phyloP scores from a whole-genome alignment of 2,797 vertebrate genomes.

The Poliocrania exsul region DNA sequence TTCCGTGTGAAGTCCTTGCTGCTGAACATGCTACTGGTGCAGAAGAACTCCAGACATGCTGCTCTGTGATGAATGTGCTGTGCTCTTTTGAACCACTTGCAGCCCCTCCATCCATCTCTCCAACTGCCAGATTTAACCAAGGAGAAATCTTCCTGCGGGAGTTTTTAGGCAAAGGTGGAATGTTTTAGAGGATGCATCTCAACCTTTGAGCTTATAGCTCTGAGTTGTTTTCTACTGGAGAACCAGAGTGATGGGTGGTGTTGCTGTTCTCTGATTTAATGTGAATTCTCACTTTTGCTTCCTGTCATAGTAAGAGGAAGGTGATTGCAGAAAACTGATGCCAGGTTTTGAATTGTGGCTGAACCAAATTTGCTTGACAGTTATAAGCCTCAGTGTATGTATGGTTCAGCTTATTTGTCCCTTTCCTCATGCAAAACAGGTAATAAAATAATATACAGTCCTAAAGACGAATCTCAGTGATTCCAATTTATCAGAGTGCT shows the following conservation, averaged over 20 bases:
- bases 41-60: background rate
- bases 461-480: background rate
- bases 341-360: background rate
- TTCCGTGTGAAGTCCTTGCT: background rate
- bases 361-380: background rate
- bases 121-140: background rate
- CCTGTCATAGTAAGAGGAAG: background rate
- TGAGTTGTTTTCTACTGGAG: background rate
- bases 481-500: slow-evolving; percentile 51
- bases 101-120: background rate
- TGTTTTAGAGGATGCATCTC: fast-evolving
- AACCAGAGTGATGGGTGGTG: background rate
- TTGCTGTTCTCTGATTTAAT: background rate
- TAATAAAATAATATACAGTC: background rate
- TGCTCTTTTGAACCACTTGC: too few relatives aligned
- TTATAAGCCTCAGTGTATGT: fast-evolving
- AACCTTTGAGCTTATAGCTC: background rate
- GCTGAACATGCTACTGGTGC: background rate
- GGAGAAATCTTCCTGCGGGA: background rate
- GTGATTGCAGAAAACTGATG: background rate
- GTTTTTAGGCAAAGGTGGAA: background rate
- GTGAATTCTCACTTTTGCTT: background rate
- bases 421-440: background rate
- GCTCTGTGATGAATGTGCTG: fast-evolving
- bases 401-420: background rate